Evolutionary conservation across 2,888 invertebrate genomes (phyloP), one percentile per base, ranked within the genome.

Genomic region (Ormyrus thymus): DNA sequence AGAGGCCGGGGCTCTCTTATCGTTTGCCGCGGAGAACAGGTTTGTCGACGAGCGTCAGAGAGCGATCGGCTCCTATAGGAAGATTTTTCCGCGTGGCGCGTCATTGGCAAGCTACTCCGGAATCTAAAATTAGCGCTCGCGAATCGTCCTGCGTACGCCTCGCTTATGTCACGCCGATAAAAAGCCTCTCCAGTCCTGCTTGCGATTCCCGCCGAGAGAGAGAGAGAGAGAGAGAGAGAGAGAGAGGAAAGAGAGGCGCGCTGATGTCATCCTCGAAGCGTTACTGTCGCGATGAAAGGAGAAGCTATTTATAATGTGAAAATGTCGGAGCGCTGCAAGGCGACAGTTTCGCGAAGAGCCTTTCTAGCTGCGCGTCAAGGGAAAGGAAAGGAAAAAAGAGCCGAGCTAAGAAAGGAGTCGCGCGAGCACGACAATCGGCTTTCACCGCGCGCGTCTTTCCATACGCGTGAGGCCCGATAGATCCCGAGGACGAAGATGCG

Each of bases 331-430:
- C 29, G 29, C 29, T 29, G 29, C 29, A 29, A 29, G 29, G 29
- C 29, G 29, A 29, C 29, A 29, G 1, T 29, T 29, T 29, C 29
- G 29, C 29, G 1, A 29, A 29, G 29, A 29, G 29, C 29, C 29
- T 29, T 29, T 29, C 29, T 29, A 29, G 29, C 29, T 29, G 29
- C 29, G 29, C 29, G 29, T 29, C 29, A 1, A 1, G 29, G 29
- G 29, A 29, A 29, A 29, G 29, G 29, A 29, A n/a, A 51, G 51
- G 51, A 10, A 46, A 9, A 66, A 66, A 66, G 29, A 66, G 8
- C 65, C 11, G 5, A 7, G 50, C 65, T 66, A 66, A 29, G 51
- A 66, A 66, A 66, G 65, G 65, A 66, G 53, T 66, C 29, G 50
- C 29, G 1, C 29, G 29, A 29, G 29, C 29, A 1, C 29, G 29